Conservation (phyloP, 2,888 invertebrate genomes). For the Agrochola macilenta region DNA sequence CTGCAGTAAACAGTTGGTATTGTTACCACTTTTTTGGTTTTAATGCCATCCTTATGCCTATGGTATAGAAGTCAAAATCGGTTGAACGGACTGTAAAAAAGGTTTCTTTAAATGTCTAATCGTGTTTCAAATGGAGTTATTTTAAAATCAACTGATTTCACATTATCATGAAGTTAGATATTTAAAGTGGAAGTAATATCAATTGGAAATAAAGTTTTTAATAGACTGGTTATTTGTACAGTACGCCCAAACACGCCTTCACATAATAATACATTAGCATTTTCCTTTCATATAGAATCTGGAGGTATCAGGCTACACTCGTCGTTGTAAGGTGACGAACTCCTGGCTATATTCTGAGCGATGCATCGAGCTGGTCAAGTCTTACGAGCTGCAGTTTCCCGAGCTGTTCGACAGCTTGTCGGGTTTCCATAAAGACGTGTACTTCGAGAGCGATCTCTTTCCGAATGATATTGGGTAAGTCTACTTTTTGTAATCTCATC, state of each 20-base stretch:
- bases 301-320: conserved; percentile 95
- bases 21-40: too few relatives aligned
- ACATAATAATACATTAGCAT: not conserved
- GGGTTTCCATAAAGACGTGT: conserved; percentile 86
- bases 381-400: conserved; percentile 93
- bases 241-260: not conserved
- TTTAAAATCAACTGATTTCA: not conserved
- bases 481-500: too few relatives aligned
- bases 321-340: conserved; percentile 90
- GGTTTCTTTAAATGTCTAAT: too few relatives aligned
- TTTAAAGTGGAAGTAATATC: not conserved
- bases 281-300: conserved; percentile 84
- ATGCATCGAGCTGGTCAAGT: conserved; percentile 92
- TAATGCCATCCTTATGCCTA: too few relatives aligned
- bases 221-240: not conserved
- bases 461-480: conserved; percentile 88
- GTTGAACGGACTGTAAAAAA: too few relatives aligned
- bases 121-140: not conserved
- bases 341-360: conserved; percentile 96
- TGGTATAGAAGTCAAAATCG: too few relatives aligned
- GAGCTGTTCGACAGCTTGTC: conserved; percentile 92
- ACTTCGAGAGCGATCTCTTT: conserved; percentile 93
- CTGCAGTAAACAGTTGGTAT: too few relatives aligned
- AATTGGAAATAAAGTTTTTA: not conserved
- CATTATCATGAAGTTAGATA: not conserved